Evolutionary conservation across 37 sponge, comb jelly and placozoan genomes (phyloP).

Genomic region (Geodia barretti): DNA sequence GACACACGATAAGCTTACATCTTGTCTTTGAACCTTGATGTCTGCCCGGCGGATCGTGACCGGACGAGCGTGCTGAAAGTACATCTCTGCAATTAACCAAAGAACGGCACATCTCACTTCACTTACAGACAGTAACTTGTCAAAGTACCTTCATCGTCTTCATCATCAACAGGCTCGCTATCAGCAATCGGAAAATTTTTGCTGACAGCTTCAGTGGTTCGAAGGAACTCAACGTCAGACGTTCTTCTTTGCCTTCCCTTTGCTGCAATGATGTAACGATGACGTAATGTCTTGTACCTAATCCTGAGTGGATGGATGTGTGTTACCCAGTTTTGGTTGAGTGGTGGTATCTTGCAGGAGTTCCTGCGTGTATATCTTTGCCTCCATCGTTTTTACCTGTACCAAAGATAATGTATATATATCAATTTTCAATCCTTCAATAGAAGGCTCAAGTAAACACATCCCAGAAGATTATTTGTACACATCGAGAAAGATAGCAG

Average conservation of each 20-base stretch:
- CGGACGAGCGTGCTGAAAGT: conserved; percentile 30
- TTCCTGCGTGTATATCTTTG: conserved; percentile 25
- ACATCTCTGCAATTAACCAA: conserved; percentile 14
- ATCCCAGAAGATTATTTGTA: too few relatives aligned
- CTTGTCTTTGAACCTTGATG: conserved; percentile 17
- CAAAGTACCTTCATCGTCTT: neutral
- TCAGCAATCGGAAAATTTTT: neutral
- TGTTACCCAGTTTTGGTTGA: neutral
- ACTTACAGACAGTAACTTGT: neutral
- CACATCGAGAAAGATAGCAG: too few relatives aligned
- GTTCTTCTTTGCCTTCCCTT: too few relatives aligned
- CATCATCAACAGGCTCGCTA: neutral
- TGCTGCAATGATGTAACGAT: too few relatives aligned
- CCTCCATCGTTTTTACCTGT: conserved; percentile 43
- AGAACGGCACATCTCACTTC: neutral
- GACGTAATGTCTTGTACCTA: too few relatives aligned
- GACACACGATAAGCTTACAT: too few relatives aligned
- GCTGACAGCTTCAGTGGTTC: conserved; percentile 12
- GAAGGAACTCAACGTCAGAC: neutral
- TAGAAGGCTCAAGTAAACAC: too few relatives aligned
- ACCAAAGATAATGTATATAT: too few relatives aligned
- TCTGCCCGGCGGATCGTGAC: conserved; percentile 39
- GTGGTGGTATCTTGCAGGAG: conserved; percentile 9
- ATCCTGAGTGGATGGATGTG: too few relatives aligned
- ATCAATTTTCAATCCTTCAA: neutral